These are phyloP conservation scores for Ploceus nigricollis DNA, from an alignment of 2,113 vertebrate genomes.

Conservation along the genomic window DNA sequence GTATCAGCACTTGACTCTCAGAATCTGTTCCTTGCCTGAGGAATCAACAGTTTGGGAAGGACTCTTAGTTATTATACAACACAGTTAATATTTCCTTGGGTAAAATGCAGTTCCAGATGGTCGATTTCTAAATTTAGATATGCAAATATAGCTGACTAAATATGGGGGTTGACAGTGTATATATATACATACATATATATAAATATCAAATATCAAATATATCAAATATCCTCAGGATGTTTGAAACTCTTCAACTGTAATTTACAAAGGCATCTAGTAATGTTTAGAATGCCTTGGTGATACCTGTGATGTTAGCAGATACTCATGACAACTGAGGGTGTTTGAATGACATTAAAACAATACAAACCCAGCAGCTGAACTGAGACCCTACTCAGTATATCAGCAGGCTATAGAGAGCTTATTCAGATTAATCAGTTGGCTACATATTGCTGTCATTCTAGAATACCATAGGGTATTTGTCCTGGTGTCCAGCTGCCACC, in stretches of 20 bases:
- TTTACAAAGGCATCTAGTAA: not conserved
- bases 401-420: rapidly evolving
- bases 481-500: not conserved
- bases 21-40: not conserved
- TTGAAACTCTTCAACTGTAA: not conserved
- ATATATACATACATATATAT: rapidly evolving
- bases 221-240: not conserved
- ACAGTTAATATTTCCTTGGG: not conserved
- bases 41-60: not conserved
- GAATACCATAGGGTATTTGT: not conserved
- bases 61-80: not conserved
- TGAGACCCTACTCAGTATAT: not conserved
- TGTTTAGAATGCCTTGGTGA: not conserved
- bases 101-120: slow-evolving; percentile 24
- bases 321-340: not conserved
- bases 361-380: not conserved
- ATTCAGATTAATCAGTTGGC: not conserved
- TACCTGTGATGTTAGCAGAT: not conserved
- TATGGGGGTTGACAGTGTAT: rapidly evolving
- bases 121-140: not conserved
- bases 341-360: not conserved
- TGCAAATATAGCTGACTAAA: not conserved
- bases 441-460: not conserved
- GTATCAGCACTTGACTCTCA: not conserved
- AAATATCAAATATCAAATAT: not conserved